phyloP scores from a whole-genome alignment of 2,888 invertebrate genomes.

The Platerodrilus igneus region DNA sequence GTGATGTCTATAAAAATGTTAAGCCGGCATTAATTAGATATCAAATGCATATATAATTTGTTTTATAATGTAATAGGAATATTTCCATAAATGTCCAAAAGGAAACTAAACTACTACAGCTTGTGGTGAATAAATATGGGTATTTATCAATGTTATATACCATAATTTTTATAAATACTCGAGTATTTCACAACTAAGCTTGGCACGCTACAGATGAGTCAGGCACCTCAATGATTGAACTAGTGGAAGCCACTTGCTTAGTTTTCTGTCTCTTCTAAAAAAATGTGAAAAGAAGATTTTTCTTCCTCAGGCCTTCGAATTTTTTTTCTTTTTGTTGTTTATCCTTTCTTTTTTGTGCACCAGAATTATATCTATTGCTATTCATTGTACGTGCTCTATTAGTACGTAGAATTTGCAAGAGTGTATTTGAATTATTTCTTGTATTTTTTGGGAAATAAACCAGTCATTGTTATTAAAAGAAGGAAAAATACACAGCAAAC shows the following conservation, averaged over 20 bases:
- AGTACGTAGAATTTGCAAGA: no score
- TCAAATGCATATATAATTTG: constrained; percentile 1
- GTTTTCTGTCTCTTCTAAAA: constrained; percentile 1
- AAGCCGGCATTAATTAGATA: not conserved
- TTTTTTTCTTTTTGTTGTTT: not conserved
- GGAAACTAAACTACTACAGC: no score
- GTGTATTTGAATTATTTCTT: no score
- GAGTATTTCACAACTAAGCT: not conserved
- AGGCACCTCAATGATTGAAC: constrained; percentile 1
- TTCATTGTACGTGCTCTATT: no score
- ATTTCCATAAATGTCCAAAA: no score
- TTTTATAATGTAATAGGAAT: not conserved
- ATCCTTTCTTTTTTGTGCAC: no score
- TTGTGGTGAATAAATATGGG: no score
- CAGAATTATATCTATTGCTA: no score
- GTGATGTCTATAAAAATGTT: not conserved
- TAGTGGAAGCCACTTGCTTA: constrained; percentile 1
- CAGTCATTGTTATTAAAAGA: no score
- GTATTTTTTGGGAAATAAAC: no score
- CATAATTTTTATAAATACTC: not conserved
- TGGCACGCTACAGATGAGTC: constrained; percentile 1
- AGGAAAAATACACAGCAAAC: no score
- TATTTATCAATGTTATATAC: not conserved
- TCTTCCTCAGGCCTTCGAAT: not conserved
- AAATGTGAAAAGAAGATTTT: constrained; percentile 2